Evolutionary conservation across 2,888 invertebrate species (phyloP).

Genomic region (Rhorus exstirpatorius): DNA sequence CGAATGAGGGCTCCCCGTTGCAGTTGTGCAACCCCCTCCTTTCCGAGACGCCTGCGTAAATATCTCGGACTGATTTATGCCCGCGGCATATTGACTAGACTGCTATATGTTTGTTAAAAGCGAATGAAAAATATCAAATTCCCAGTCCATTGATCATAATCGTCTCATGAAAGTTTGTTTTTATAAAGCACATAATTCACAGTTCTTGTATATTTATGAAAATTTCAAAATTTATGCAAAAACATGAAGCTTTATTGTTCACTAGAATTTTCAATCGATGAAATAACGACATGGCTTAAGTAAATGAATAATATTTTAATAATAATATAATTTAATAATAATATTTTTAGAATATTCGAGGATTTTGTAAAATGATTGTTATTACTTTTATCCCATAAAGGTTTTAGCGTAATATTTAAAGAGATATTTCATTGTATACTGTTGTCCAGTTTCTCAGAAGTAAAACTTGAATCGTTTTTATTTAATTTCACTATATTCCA

Average conservation of each 20-base stretch:
- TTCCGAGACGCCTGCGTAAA: conserved; percentile 43
- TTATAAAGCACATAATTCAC: not conserved
- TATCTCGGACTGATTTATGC: conserved; percentile 59
- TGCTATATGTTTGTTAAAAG: conserved; percentile 47
- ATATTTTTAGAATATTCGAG: not conserved
- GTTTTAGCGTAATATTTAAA: too few species aligned
- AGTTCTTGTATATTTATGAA: conserved; percentile 3
- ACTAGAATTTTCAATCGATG: not conserved
- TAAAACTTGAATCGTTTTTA: too few species aligned
- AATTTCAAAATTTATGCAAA: not conserved
- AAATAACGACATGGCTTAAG: not conserved
- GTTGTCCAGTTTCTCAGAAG: too few species aligned
- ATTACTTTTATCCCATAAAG: too few species aligned
- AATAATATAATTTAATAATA: too few species aligned
- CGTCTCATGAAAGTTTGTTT: conserved; percentile 3
- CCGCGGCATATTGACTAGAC: conserved; percentile 55
- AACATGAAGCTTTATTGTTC: not conserved
- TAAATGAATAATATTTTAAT: too few species aligned
- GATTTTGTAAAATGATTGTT: not conserved
- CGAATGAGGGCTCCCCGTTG: conserved; percentile 42
- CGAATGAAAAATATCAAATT: conserved; percentile 48
- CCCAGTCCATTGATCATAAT: conserved; percentile 1
- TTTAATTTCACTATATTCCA: too few species aligned
- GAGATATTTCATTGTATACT: too few species aligned
- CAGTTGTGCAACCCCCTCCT: conserved; percentile 47